Percentiles rank a stretch among this genome's conserved stretches.
Evolutionary conservation across 2,888 invertebrate genomes (phyloP).

Genomic region (Phragmatobia fuliginosa): DNA sequence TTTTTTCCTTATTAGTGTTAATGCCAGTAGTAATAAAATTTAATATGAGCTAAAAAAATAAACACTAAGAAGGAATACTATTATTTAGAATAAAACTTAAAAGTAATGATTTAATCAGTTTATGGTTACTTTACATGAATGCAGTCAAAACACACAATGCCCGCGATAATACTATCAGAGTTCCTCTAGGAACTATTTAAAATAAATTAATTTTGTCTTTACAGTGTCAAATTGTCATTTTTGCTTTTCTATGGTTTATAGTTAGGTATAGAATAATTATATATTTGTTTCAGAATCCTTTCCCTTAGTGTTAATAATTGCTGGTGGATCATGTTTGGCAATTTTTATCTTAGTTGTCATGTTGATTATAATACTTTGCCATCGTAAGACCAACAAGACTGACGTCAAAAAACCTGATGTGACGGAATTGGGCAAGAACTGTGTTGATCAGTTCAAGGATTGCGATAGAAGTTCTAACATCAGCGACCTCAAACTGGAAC

Average conservation of each 20-base stretch:
- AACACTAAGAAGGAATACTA: too few relatives aligned
- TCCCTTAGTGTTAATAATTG: constrained; percentile 92
- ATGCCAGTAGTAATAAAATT: too few relatives aligned
- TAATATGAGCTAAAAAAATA: too few relatives aligned
- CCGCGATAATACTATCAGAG: too few relatives aligned
- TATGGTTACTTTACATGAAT: too few relatives aligned
- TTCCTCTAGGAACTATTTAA: too few relatives aligned
- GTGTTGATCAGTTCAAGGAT: constrained; percentile 86
- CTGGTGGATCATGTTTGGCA: constrained; percentile 91
- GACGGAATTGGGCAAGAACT: constrained; percentile 71
- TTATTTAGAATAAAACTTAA: too few relatives aligned
- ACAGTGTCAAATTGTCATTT: too few relatives aligned
- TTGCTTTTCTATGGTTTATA: not conserved
- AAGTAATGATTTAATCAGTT: too few relatives aligned
- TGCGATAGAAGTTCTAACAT: constrained; percentile 96
- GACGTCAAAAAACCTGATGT: constrained; percentile 87
- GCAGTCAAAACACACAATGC: too few relatives aligned
- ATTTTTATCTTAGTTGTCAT: constrained; percentile 93
- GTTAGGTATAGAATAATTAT: not conserved
- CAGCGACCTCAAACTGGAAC: constrained; percentile 95
- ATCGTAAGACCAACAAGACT: constrained; percentile 84
- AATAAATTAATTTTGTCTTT: too few relatives aligned
- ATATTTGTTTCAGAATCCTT: constrained; percentile 88
- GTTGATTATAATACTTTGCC: constrained; percentile 92
- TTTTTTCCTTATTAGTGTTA: not conserved